Evolutionary conservation across 2,888 invertebrate species (phyloP).

Genomic region (Pseudanteris insignis): DNA sequence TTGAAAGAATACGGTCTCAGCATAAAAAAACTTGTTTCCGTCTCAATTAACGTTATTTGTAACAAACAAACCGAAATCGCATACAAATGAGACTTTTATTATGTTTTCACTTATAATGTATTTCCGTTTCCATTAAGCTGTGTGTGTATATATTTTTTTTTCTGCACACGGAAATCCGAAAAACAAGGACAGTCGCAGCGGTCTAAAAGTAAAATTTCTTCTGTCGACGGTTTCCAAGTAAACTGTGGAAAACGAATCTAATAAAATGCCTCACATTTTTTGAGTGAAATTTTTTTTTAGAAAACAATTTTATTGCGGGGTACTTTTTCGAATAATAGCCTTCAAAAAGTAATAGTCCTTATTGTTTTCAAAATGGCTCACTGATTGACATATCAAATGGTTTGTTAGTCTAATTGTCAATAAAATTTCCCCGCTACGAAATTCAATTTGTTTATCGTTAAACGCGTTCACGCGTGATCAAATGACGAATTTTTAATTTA

Average conservation of each 20-base stretch:
- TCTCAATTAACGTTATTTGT: neutral
- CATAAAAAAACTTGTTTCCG: too few species aligned
- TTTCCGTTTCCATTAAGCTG: neutral
- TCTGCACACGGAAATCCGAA: neutral
- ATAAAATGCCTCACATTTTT: slow-evolving; percentile 14
- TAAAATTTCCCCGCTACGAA: too few species aligned
- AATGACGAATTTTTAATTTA: too few species aligned
- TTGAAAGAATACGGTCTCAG: too few species aligned
- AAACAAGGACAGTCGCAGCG: neutral
- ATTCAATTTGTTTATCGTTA: too few species aligned
- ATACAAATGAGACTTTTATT: neutral
- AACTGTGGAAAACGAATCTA: slow-evolving; percentile 1
- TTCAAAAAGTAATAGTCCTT: neutral
- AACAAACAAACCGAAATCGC: neutral
- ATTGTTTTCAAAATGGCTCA: slow-evolving; percentile 6
- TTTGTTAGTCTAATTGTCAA: slow-evolving; percentile 1
- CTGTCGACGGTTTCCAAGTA: slow-evolving; percentile 4
- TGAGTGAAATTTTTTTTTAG: slow-evolving; percentile 17
- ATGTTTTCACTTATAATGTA: neutral
- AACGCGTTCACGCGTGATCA: too few species aligned
- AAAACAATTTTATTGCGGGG: slow-evolving; percentile 13
- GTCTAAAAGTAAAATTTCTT: slow-evolving; percentile 4
- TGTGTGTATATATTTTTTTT: slow-evolving; percentile 2
- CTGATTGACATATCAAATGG: slow-evolving; percentile 1
- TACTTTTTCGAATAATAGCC: neutral